phyloP scores from a whole-genome alignment of 2,113 vertebrate genomes.

The Dryoscopus gambensis region DNA sequence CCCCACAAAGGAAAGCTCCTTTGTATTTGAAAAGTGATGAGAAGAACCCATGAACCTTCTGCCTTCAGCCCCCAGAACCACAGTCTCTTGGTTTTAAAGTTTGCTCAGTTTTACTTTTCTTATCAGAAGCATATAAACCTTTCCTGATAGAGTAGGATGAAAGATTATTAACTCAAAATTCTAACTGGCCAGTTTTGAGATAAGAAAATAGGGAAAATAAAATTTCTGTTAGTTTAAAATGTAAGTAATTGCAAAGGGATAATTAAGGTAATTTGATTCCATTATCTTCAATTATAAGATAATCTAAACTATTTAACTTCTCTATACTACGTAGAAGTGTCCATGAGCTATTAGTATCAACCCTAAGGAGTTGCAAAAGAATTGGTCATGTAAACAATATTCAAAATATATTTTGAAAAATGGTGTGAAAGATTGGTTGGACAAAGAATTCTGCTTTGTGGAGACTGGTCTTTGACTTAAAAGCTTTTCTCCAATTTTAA shows the following conservation, averaged over 20 bases:
- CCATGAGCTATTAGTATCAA: not conserved
- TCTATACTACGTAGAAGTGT: rapidly evolving
- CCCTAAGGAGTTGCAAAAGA: not conserved
- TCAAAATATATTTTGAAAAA: not conserved
- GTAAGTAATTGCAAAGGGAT: not conserved
- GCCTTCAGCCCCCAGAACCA: not conserved
- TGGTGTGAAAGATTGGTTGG: not conserved
- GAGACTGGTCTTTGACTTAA: not conserved
- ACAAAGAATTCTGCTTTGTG: not conserved
- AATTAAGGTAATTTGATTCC: not conserved
- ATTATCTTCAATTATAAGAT: not conserved
- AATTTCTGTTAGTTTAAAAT: not conserved
- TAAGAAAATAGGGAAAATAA: not conserved
- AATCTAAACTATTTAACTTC: not conserved
- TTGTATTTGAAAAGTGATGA: not conserved
- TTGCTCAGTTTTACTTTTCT: not conserved
- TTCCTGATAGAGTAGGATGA: not conserved
- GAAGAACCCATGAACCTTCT: slow-evolving; percentile 46
- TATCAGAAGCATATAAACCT: not conserved
- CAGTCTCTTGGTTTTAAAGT: not conserved
- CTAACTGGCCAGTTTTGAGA: not conserved
- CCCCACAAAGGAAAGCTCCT: not conserved
- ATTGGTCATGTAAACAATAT: not conserved
- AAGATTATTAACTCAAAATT: not conserved
- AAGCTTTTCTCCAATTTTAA: not conserved